phyloP scores from a whole-genome alignment of 2,888 invertebrate species.

The Pammene fasciana region DNA sequence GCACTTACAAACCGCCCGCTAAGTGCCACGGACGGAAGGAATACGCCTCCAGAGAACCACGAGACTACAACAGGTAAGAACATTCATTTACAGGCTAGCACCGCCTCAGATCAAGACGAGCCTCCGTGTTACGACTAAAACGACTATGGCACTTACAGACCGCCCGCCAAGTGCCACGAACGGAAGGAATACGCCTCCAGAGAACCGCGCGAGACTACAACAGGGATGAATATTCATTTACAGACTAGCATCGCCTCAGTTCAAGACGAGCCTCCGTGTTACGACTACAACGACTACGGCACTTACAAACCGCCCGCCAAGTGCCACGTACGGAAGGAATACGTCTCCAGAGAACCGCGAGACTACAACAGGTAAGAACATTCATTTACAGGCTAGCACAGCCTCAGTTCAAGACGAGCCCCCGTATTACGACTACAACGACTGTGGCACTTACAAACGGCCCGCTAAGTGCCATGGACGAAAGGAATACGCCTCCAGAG shows the following conservation, averaged over 20 bases:
- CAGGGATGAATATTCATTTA: constrained; percentile 53
- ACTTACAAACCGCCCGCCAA: constrained; percentile 67
- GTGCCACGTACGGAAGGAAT: constrained; percentile 69
- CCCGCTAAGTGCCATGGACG: constrained; percentile 64
- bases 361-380: neutral
- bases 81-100: constrained; percentile 67
- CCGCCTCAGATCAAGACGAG: constrained; percentile 79
- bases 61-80: constrained; percentile 65
- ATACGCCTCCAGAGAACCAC: too few relatives aligned
- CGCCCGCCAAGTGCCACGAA: constrained; percentile 63
- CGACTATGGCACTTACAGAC: constrained; percentile 59
- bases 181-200: constrained; percentile 67
- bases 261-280: constrained; percentile 75
- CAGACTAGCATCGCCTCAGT: constrained; percentile 80
- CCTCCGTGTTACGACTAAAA: constrained; percentile 68
- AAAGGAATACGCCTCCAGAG: constrained; percentile 65
- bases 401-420: constrained; percentile 80
- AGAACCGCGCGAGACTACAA: constrained; percentile 63
- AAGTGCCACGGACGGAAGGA: constrained; percentile 71
- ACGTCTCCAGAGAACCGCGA: constrained; percentile 50
- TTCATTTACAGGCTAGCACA: constrained; percentile 69
- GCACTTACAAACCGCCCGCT: constrained; percentile 63
- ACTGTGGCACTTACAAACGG: constrained; percentile 66
- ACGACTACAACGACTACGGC: constrained; percentile 66
- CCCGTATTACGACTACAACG: constrained; percentile 70